Conservation (phyloP, 2,888 invertebrate species). For the Drosophila conformis region DNA sequence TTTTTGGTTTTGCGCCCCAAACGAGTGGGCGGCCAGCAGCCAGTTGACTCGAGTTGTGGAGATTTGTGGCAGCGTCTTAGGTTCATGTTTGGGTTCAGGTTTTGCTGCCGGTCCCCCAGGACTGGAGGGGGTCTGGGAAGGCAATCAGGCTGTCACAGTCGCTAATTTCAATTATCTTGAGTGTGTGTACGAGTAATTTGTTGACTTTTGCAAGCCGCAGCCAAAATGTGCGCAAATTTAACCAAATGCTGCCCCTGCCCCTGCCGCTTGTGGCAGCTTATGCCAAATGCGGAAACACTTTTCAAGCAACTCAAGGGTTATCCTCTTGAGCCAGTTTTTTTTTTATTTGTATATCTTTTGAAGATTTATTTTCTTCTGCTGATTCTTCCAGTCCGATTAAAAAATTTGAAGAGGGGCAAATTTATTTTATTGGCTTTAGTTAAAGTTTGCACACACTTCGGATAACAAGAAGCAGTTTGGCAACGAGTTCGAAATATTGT, state of each 20-base stretch:
- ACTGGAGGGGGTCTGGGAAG: conserved; percentile 58
- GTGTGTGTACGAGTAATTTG: conserved; percentile 74
- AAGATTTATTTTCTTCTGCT: conserved; percentile 17
- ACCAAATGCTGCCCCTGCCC: conserved; percentile 11
- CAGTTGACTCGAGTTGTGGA: conserved; percentile 13
- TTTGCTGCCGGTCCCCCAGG: conserved; percentile 28
- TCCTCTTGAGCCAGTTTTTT: conserved; percentile 35
- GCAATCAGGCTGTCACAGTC: conserved; percentile 78
- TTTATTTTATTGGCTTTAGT: not conserved
- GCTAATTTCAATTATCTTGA: conserved; percentile 78
- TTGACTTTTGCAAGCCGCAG: conserved; percentile 58
- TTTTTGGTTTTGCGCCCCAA: conserved; percentile 32
- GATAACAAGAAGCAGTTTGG: not conserved
- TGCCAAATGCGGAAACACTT: conserved; percentile 56
- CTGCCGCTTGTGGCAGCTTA: conserved; percentile 2
- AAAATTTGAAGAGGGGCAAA: conserved; percentile 10
- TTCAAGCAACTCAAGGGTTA: conserved; percentile 12
- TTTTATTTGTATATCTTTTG: conserved; percentile 12
- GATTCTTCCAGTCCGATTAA: conserved; percentile 43
- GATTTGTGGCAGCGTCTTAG: conserved; percentile 57
- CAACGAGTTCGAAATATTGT: not conserved
- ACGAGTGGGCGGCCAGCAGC: conserved; percentile 65
- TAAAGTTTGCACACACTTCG: conserved; percentile 8
- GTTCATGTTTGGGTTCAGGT: conserved; percentile 18
- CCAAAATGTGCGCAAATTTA: conserved; percentile 46